Evolutionary conservation across 2,113 vertebrate genomes (phyloP).

Genomic region (Sceloporus undulatus): DNA sequence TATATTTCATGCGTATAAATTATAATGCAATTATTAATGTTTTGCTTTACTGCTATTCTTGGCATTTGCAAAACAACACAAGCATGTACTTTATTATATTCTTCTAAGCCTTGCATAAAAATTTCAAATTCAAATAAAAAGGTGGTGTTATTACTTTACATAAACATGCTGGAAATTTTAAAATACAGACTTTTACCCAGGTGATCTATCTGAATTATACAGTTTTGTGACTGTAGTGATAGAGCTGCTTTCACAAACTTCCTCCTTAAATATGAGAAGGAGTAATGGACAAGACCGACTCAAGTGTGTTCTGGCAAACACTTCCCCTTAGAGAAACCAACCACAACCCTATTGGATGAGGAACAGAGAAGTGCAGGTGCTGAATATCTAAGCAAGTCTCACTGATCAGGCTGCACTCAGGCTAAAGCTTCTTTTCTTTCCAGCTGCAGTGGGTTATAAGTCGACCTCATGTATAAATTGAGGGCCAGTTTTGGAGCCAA

Average conservation of each 20-base stretch:
- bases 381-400: background rate
- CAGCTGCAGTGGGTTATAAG: background rate
- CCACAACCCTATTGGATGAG: background rate
- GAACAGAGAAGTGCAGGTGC: background rate
- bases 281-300: background rate
- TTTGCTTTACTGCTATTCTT: conserved; percentile 72
- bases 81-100: conserved; percentile 70
- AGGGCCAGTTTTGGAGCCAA: no score
- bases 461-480: no score
- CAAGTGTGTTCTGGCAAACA: background rate
- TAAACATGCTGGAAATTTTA: conserved; percentile 76
- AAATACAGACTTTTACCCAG: conserved; percentile 64
- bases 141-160: conserved; percentile 69
- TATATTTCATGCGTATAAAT: conserved; percentile 75
- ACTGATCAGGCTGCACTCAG: background rate
- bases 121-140: conserved; percentile 68
- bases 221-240: conserved; percentile 58
- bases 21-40: conserved; percentile 82
- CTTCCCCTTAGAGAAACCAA: background rate
- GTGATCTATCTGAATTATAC: conserved; percentile 55
- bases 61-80: conserved; percentile 76
- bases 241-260: background rate
- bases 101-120: conserved; percentile 75
- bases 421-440: background rate
- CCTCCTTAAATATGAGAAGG: background rate